These are phyloP conservation scores for Apteryx mantelli DNA, from an alignment of 2,113 vertebrate genomes.

Conservation along the genomic window DNA sequence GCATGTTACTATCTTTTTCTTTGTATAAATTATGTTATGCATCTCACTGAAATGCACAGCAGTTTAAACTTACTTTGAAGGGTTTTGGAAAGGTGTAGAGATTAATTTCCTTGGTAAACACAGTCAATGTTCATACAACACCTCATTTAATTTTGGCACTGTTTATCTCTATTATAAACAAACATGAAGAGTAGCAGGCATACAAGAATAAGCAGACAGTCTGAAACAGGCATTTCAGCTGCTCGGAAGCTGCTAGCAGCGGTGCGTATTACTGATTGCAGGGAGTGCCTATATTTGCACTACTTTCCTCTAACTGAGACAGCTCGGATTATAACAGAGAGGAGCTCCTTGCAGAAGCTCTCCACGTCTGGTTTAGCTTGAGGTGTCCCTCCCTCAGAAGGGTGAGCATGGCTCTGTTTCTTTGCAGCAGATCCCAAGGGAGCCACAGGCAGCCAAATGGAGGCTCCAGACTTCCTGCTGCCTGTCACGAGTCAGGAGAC, in stretches of 20 bases:
- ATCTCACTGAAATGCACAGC: neutral
- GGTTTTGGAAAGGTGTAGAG: neutral
- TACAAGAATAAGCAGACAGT: neutral
- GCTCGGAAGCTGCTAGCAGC: neutral
- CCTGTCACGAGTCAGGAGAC: neutral
- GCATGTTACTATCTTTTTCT: neutral
- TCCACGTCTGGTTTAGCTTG: neutral
- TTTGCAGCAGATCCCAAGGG: neutral
- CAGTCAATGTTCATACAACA: neutral
- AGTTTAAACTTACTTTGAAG: neutral
- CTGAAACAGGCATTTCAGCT: neutral
- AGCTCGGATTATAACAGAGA: accelerated
- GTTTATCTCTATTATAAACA: neutral
- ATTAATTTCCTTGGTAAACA: neutral
- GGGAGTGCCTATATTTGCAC: neutral
- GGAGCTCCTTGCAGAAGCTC: neutral
- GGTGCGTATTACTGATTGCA: neutral
- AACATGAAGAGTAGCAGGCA: neutral
- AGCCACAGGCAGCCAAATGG: neutral
- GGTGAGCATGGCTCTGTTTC: neutral
- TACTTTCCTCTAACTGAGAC: neutral
- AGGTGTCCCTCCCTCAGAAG: neutral
- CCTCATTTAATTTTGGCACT: neutral
- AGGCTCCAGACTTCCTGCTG: accelerated
- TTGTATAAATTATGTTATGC: neutral